phyloP scores from a whole-genome alignment of 2,888 invertebrate species.

The Agonopterix subpropinquella region DNA sequence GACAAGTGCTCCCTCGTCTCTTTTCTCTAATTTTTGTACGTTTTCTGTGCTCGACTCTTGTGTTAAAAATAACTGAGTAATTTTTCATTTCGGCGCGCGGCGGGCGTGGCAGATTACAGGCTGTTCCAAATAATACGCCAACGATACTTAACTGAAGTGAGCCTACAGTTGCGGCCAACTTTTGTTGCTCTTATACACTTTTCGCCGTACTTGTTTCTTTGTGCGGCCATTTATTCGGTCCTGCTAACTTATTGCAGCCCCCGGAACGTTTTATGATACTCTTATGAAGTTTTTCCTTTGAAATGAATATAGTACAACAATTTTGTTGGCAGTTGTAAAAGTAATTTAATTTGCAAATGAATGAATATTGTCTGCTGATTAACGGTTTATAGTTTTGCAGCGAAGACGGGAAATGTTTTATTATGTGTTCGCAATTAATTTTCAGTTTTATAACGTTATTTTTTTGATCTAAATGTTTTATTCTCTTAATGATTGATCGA shows the following conservation, averaged over 20 bases:
- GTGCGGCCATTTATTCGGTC: slow-evolving; percentile 43
- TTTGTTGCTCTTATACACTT: slow-evolving; percentile 55
- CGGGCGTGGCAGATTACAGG: slow-evolving; percentile 73
- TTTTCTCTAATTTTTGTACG: slow-evolving; percentile 74
- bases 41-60: slow-evolving; percentile 67
- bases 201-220: slow-evolving; percentile 49
- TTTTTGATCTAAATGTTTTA: too few relatives aligned
- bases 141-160: slow-evolving; percentile 61
- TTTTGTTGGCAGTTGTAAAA: slow-evolving; percentile 30
- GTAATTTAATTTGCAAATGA: slow-evolving; percentile 33
- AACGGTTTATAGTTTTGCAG: slow-evolving; percentile 15
- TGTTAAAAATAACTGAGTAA: slow-evolving; percentile 72
- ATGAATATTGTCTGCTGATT: slow-evolving; percentile 7
- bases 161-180: slow-evolving; percentile 49
- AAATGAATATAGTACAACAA: slow-evolving; percentile 43
- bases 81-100: slow-evolving; percentile 72
- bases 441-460: too few relatives aligned
- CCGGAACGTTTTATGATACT: slow-evolving; percentile 45
- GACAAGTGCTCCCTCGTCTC: slow-evolving; percentile 70
- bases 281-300: slow-evolving; percentile 51
- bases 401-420: slow-evolving; percentile 21
- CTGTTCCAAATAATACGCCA: slow-evolving; percentile 66
- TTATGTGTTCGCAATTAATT: too few relatives aligned
- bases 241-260: slow-evolving; percentile 42
- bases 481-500: too few relatives aligned